phyloP scores from a whole-genome alignment of 2,888 invertebrate genomes.

The Aporophyla nigra region DNA sequence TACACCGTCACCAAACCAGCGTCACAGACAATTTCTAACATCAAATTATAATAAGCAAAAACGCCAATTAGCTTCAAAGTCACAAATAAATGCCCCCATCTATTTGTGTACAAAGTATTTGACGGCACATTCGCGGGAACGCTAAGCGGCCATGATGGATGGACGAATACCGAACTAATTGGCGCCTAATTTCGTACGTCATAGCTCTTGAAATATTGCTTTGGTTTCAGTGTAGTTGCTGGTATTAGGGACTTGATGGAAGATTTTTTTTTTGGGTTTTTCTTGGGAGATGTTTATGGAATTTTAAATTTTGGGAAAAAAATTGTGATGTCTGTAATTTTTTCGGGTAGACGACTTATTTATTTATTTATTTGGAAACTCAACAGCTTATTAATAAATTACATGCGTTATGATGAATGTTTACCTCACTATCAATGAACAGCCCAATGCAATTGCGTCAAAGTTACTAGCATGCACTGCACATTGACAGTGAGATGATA shows the following conservation, averaged over 20 bases:
- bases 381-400: no score
- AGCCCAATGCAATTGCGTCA: no score
- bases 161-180: constrained; percentile 59
- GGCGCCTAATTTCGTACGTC: constrained; percentile 58
- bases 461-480: no score
- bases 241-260: constrained; percentile 10
- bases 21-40: constrained; percentile 40
- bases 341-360: no score
- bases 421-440: no score
- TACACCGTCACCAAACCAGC: neutral
- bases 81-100: constrained; percentile 42
- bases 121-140: constrained; percentile 53
- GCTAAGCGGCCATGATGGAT: constrained; percentile 54
- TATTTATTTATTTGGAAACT: no score
- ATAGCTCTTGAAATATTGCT: constrained; percentile 55
- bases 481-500: no score
- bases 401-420: no score
- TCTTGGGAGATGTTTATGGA: neutral
- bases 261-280: neutral
- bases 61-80: constrained; percentile 46
- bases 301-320: neutral
- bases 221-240: constrained; percentile 19
- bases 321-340: neutral
- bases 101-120: constrained; percentile 54
- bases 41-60: constrained; percentile 42